A percentile compares a stretch with the other conserved stretches of the same genome.
Evolutionary conservation across 2,797 vertebrate species (phyloP).

Genomic region (Botia almorhae): DNA sequence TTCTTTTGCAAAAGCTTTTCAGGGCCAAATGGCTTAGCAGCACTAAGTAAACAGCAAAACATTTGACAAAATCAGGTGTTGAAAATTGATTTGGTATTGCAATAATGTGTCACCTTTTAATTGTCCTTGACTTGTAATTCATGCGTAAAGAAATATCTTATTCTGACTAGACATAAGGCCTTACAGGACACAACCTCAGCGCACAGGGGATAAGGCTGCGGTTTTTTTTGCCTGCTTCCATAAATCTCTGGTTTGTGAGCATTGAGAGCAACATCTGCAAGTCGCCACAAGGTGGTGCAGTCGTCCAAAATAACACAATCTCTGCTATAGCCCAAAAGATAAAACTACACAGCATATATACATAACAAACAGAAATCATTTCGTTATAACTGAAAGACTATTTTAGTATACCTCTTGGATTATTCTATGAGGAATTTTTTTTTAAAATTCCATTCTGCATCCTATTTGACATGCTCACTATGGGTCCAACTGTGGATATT

Average conservation of each 20-base stretch:
- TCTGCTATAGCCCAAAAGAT: background rate
- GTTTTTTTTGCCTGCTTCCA: background rate
- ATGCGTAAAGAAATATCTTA: conserved; percentile 10
- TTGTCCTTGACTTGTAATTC: conserved; percentile 18
- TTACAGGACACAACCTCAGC: conserved; percentile 8
- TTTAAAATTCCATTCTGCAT: conserved; percentile 11
- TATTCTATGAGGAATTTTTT: conserved; percentile 19
- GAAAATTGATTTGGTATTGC: conserved; percentile 31
- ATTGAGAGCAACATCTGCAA: background rate
- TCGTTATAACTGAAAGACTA: background rate
- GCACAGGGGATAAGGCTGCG: background rate
- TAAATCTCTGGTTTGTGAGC: conserved; percentile 23
- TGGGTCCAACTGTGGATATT: conserved; percentile 49
- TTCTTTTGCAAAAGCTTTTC: conserved; percentile 4
- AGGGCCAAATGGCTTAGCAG: conserved; percentile 5
- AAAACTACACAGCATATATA: conserved; percentile 5
- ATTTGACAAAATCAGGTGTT: background rate
- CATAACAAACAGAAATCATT: background rate
- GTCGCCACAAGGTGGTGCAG: conserved; percentile 67
- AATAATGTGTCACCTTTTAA: conserved; percentile 14
- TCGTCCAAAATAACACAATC: conserved; percentile 15
- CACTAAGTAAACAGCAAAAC: conserved; percentile 20
- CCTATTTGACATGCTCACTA: conserved; percentile 45
- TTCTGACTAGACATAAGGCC: background rate
- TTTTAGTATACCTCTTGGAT: background rate